These are phyloP conservation scores for Accipiter cooperii DNA, from an alignment of 2,113 vertebrate genomes.

Conservation along the genomic window DNA sequence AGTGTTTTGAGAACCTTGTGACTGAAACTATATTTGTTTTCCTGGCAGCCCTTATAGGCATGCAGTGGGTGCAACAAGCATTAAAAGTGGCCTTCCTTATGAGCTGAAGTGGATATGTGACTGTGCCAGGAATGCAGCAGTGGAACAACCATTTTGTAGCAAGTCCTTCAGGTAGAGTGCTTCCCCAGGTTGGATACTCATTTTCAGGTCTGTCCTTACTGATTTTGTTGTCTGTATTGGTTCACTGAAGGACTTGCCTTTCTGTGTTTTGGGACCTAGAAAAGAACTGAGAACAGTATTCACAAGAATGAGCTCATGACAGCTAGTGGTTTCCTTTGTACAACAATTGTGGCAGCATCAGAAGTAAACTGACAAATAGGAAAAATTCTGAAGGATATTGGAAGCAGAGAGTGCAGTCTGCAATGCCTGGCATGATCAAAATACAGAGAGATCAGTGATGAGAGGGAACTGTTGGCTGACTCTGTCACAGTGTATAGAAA, in stretches of 20 bases:
- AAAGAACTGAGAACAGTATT: not conserved
- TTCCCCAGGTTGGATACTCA: not conserved
- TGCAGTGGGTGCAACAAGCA: not conserved
- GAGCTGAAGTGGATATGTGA: not conserved
- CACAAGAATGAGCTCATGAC: not conserved
- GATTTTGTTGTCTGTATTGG: not conserved
- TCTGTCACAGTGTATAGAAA: not conserved
- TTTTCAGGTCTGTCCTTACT: not conserved
- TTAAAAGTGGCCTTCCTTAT: not conserved
- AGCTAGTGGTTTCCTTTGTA: not conserved
- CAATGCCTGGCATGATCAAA: not conserved
- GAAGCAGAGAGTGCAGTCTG: not conserved
- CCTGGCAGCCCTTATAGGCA: not conserved
- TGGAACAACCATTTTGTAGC: not conserved
- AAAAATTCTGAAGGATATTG: not conserved
- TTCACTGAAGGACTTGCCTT: not conserved
- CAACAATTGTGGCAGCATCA: not conserved
- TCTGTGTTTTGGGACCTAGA: not conserved
- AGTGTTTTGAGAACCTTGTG: not conserved
- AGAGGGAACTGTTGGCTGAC: not conserved
- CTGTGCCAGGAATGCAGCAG: not conserved
- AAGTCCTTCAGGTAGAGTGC: not conserved
- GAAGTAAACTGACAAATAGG: not conserved
- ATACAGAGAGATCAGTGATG: not conserved
- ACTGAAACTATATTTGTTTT: not conserved